Evolutionary conservation across 2,113 vertebrate genomes (phyloP).

Genomic region (Colinus virginianus): DNA sequence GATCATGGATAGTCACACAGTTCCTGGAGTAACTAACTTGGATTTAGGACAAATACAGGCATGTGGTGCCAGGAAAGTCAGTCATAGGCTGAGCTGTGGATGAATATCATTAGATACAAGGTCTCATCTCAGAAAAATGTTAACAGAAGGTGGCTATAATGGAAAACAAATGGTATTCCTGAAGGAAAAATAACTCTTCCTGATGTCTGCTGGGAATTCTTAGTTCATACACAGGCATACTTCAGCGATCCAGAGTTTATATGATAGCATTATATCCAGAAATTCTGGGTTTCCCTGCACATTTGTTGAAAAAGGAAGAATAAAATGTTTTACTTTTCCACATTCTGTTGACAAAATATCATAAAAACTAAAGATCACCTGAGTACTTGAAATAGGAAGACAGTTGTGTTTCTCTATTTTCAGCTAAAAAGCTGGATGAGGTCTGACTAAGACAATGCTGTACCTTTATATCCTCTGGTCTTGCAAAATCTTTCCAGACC

Average conservation of each 20-base stretch:
- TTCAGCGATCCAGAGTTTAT: constrained; percentile 44
- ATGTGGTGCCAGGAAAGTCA: constrained; percentile 54
- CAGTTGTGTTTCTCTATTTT: neutral
- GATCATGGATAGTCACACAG: neutral
- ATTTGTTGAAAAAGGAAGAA: constrained; percentile 44
- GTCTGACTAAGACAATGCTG: neutral
- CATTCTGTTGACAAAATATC: constrained; percentile 16
- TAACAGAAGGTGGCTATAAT: constrained; percentile 65
- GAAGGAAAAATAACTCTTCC: constrained; percentile 64
- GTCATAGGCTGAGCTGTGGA: constrained; percentile 20
- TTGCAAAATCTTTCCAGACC: constrained; percentile 33
- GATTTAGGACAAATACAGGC: constrained; percentile 10
- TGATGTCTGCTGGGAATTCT: constrained; percentile 63
- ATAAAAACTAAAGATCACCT: neutral
- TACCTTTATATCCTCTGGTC: neutral
- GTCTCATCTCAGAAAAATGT: constrained; percentile 68
- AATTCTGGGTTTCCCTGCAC: neutral
- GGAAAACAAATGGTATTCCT: constrained; percentile 66
- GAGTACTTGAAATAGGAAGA: neutral
- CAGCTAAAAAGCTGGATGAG: neutral
- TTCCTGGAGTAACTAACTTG: constrained; percentile 50
- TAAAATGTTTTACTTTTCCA: constrained; percentile 42
- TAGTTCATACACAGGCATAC: constrained; percentile 41
- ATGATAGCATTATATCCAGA: constrained; percentile 47
- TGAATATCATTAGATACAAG: constrained; percentile 50